Evolutionary conservation across 2,113 vertebrate species (phyloP).

Genomic region (Upupa epops): DNA sequence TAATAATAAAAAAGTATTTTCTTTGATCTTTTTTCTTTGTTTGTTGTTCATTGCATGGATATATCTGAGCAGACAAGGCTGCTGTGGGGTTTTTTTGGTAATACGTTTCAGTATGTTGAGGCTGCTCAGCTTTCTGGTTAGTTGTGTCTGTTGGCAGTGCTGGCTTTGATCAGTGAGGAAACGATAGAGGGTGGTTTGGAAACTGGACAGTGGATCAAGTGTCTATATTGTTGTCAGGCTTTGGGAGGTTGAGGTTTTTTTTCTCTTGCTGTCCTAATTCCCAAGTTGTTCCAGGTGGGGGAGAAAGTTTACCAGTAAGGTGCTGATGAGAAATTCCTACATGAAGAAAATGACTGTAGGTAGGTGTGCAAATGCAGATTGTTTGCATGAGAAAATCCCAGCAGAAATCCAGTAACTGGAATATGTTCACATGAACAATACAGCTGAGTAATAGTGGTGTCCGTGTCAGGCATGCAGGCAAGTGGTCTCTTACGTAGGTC

Average conservation of each 20-base stretch:
- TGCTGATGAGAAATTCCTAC: background rate
- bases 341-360: background rate
- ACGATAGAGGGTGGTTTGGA: background rate
- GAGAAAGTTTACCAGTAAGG: background rate
- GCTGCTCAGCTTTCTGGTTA: background rate
- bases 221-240: background rate
- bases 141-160: background rate
- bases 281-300: background rate
- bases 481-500: background rate
- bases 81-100: background rate
- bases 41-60: background rate
- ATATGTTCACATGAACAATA: background rate
- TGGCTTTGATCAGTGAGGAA: background rate
- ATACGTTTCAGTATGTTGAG: background rate
- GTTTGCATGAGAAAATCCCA: background rate
- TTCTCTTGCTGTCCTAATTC: background rate
- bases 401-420: background rate
- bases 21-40: rapidly evolving
- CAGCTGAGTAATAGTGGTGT: background rate
- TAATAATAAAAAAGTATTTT: background rate
- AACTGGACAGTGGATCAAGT: background rate
- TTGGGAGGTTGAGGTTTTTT: too few relatives aligned
- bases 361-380: background rate
- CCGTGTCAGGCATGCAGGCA: background rate
- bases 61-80: background rate